Evolutionary conservation across 2,797 vertebrate genomes (phyloP).

Genomic region (Anolis apletophallus): DNA sequence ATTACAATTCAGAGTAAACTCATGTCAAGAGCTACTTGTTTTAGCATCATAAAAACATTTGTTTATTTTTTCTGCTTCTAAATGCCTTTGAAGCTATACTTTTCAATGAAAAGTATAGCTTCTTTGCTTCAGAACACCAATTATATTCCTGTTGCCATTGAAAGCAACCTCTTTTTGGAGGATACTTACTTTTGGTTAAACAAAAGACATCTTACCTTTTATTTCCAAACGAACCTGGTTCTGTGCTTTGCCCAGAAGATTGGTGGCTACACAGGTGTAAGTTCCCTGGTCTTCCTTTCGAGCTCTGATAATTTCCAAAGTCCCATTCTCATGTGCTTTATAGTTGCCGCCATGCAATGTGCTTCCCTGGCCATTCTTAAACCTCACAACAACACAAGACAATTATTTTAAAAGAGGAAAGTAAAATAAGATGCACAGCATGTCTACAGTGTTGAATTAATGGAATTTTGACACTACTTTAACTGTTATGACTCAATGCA

Average conservation of each 20-base stretch:
- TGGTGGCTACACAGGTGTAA: slow-evolving; percentile 95
- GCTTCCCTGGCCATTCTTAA: slow-evolving; percentile 97
- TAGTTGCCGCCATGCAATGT: slow-evolving; percentile 94
- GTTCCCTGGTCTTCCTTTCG: slow-evolving; percentile 92
- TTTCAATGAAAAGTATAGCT: not conserved
- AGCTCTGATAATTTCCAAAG: slow-evolving; percentile 89
- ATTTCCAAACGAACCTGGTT: slow-evolving; percentile 95
- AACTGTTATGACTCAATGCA: no score
- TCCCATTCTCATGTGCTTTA: slow-evolving; percentile 89
- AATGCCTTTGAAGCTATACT: no score
- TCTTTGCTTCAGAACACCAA: not conserved
- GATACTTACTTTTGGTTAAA: not conserved
- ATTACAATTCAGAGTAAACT: not conserved
- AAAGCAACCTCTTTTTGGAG: not conserved
- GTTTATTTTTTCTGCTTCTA: not conserved
- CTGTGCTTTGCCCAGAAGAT: slow-evolving; percentile 89
- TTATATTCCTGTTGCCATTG: not conserved
- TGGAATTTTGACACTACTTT: no score
- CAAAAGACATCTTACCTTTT: slow-evolving; percentile 87
- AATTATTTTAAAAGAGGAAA: slow-evolving; percentile 67
- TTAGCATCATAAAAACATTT: not conserved
- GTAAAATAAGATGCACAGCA: not conserved
- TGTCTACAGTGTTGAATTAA: no score
- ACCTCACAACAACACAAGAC: slow-evolving; percentile 84
- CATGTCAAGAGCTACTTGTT: not conserved